Conservation (phyloP, 2,113 vertebrate genomes). For the Castor canadensis region DNA sequence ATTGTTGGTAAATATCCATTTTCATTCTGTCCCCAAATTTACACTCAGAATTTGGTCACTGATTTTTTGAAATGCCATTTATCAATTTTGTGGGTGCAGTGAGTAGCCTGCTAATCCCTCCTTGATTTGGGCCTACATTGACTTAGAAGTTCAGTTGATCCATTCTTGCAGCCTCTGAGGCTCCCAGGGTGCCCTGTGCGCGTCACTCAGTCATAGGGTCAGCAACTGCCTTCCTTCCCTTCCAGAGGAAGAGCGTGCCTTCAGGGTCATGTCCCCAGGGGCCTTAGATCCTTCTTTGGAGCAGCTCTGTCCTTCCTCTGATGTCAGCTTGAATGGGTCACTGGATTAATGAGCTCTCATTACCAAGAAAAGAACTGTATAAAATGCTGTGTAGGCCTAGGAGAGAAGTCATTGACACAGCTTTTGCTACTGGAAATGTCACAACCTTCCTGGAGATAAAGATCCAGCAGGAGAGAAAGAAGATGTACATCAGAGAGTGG, state of each 20-base stretch:
- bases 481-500: not conserved
- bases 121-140: not conserved
- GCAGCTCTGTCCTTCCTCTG: not conserved
- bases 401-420: not conserved
- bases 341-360: not conserved
- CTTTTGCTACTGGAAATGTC: not conserved
- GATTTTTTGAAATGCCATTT: slow-evolving; percentile 34
- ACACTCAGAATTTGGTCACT: slow-evolving; percentile 68
- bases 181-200: not conserved
- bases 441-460: not conserved
- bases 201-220: not conserved
- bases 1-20: not conserved
- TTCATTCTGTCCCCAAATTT: slow-evolving; percentile 72
- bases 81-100: slow-evolving; percentile 38
- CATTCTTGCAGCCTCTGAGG: not conserved
- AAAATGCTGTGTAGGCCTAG: not conserved
- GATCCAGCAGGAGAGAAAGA: not conserved
- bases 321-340: not conserved
- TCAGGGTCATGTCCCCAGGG: not conserved
- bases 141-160: not conserved
- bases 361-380: not conserved
- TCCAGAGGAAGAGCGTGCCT: not conserved
- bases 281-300: not conserved
- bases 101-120: not conserved
- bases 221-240: not conserved